Base-by-base conservation (phyloP, 1,140 invertebrate genomes). In the Drosophila athabasca region DNA sequence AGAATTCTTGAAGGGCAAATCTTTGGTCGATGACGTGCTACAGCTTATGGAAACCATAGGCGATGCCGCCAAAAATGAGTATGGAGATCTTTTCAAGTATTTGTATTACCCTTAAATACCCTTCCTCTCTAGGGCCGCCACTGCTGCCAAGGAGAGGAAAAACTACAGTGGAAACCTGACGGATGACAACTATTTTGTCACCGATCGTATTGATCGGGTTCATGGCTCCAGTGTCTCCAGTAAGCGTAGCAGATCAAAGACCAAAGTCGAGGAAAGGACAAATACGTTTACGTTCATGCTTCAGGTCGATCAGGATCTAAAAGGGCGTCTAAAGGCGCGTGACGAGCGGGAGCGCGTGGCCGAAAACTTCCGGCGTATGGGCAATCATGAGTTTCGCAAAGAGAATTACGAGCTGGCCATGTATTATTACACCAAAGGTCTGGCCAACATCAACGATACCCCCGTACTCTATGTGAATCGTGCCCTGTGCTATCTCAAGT, bases 251-350 rank as follows among this genome's bases (percentile, higher is more conserved):
- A 73, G 7, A n/a, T 11, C 15, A 0, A 76, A 45, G 17, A n/a
- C 1, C 2, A 64, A 51, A 39, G 1, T 43, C 0, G 0, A 0
- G 0, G 1, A 39, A 0, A 87, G 79, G 6, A 54, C 46, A 1
- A 68, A 78, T 54, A 60, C 87, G 11, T 66, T 87, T 6, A 75
- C 83, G 1, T 87, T 82, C 13, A 87, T 87, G 83, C 70, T 75
- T 0, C 82, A 87, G 58, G 48, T 82, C 1, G 62, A 76, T 8
- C 15, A 43, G 4, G 69, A 24, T 0, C 0, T 11, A 0, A 46
- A 68, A 6, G 11, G 71, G 17, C 66, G 79, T 3, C 2, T 19
- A 4, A 2, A 48, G 19, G 45, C 61, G 2, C 58, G 70, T 0
- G 7, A 19, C 1, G 57, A 82, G 11, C 64, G 82, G 0, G 83